Percentiles rank a stretch among this genome's conserved stretches.
Evolutionary conservation across 2,888 invertebrate genomes (phyloP).

Genomic region (Andrena flavipes): DNA sequence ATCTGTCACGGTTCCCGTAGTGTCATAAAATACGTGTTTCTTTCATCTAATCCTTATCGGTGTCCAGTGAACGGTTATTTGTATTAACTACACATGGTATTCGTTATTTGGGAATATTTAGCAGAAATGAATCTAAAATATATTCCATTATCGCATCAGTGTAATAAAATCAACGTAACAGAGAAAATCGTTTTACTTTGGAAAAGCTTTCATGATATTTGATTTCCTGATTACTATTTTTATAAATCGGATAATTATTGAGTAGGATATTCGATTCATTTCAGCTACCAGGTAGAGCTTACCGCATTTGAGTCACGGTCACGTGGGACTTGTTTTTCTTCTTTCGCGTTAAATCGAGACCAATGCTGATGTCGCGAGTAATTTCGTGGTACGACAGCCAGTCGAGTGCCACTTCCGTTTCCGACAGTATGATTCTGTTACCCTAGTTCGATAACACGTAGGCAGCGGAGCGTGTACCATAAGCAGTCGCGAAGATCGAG

Average conservation of each 20-base stretch:
- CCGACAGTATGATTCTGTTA: constrained; percentile 53
- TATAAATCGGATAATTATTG: not conserved
- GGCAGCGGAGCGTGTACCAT: constrained; percentile 24
- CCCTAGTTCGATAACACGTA: constrained; percentile 41
- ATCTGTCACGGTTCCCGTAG: not conserved
- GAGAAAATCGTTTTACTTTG: too few relatives aligned
- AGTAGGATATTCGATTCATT: not conserved
- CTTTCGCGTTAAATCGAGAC: not conserved
- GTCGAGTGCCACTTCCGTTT: constrained; percentile 44
- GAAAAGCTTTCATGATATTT: too few relatives aligned
- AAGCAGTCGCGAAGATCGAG: constrained; percentile 50
- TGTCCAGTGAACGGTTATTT: not conserved
- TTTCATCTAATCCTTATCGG: not conserved
- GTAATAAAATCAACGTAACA: too few relatives aligned
- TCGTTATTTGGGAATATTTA: too few relatives aligned
- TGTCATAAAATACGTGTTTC: too few relatives aligned
- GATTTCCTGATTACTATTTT: not conserved
- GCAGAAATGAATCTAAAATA: not conserved
- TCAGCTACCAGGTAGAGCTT: not conserved
- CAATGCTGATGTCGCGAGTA: constrained; percentile 33
- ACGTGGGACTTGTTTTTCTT: not conserved
- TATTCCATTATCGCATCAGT: not conserved
- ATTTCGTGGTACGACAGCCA: constrained; percentile 39
- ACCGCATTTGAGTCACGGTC: not conserved
- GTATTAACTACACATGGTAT: not conserved